phyloP scores from a whole-genome alignment of 1,140 invertebrate species.

The Rhagoletis pomonella region DNA sequence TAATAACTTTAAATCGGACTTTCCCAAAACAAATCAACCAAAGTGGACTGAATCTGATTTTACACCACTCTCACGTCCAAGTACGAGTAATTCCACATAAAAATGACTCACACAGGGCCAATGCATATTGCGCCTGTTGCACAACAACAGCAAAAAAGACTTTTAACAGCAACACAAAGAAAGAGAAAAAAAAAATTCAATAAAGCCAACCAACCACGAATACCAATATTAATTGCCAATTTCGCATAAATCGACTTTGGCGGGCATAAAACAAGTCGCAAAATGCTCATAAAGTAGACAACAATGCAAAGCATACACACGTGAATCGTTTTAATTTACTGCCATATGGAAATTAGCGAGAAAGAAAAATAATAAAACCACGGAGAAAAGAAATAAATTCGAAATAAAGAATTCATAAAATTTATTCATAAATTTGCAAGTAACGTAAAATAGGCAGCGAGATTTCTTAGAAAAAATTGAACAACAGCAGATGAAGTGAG shows the following conservation, averaged over 20 bases:
- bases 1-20: too few species aligned
- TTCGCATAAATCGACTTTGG: conserved; percentile 54
- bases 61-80: neutral
- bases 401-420: conserved; percentile 47
- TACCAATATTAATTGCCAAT: conserved; percentile 57
- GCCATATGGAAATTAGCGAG: conserved; percentile 33
- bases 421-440: conserved; percentile 36
- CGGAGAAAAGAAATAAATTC: conserved; percentile 6
- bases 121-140: too few species aligned
- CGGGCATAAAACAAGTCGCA: conserved; percentile 42
- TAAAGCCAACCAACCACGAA: conserved; percentile 56
- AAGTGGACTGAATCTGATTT: neutral
- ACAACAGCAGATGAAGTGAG: neutral
- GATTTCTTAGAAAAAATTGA: conserved; percentile 28
- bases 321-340: neutral
- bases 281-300: conserved; percentile 43
- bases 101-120: neutral
- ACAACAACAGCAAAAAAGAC: neutral
- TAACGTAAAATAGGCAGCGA: neutral
- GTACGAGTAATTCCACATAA: neutral
- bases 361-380: conserved; percentile 22
- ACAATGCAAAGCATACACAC: conserved; percentile 26
- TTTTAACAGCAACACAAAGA: neutral
- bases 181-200: neutral
- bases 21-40: neutral